These are phyloP conservation scores for Sula dactylatra DNA, from an alignment of 2,113 vertebrate genomes.

Conservation along the genomic window DNA sequence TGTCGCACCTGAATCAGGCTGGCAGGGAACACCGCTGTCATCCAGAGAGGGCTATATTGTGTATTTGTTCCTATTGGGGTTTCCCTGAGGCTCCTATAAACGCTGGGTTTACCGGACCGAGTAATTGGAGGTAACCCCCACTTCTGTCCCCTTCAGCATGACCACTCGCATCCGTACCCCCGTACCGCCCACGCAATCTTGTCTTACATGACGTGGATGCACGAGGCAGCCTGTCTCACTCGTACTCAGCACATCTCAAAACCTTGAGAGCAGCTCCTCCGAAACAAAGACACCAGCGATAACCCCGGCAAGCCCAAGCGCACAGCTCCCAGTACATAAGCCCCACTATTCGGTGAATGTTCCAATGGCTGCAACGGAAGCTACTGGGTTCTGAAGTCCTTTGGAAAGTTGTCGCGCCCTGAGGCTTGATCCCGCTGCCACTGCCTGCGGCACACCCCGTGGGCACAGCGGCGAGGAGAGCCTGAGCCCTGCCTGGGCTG, in stretches of 20 bases:
- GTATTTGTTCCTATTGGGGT: neutral
- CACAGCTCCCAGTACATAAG: neutral
- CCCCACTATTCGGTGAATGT: fast-evolving
- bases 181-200: fast-evolving
- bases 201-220: neutral
- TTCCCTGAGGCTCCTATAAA: neutral
- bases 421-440: neutral
- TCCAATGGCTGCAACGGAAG: neutral
- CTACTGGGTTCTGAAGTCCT: neutral
- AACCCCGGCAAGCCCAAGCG: neutral
- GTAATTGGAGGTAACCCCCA: neutral
- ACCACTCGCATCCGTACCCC: neutral
- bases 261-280: neutral
- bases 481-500: neutral
- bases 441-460: neutral
- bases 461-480: neutral
- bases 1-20: neutral
- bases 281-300: neutral
- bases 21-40: neutral
- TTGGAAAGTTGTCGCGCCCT: neutral
- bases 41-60: neutral
- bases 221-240: neutral
- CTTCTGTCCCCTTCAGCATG: neutral
- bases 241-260: neutral
- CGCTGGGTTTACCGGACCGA: neutral